Evolutionary conservation across 2,888 invertebrate genomes (phyloP).

Genomic region (Ophioninae sp.): DNA sequence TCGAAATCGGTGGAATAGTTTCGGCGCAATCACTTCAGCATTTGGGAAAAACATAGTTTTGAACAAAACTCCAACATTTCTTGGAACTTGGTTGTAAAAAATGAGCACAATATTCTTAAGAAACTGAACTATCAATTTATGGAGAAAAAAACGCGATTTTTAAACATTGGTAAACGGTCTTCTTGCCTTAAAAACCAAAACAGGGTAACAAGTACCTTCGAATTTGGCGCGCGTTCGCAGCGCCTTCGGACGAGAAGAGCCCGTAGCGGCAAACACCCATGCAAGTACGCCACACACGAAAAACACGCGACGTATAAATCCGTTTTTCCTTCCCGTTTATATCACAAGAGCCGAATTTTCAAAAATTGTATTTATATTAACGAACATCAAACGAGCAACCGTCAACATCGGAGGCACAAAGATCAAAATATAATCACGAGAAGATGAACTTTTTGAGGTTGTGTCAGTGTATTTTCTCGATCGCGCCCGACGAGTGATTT

Average conservation of each 20-base stretch:
- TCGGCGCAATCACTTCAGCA: too few species aligned
- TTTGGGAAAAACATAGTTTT: too few species aligned
- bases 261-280: not conserved
- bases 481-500: slow-evolving; percentile 22
- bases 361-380: not conserved
- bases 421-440: not conserved
- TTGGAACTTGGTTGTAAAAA: too few species aligned
- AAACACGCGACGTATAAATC: not conserved
- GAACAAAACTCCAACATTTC: not conserved
- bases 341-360: not conserved
- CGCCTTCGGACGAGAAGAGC: not conserved
- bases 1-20: too few species aligned
- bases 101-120: too few species aligned
- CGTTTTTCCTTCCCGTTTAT: not conserved
- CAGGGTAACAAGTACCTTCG: slow-evolving; percentile 20
- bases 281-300: slow-evolving; percentile 12
- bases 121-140: too few species aligned
- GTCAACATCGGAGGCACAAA: not conserved
- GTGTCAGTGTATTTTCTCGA: not conserved
- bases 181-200: too few species aligned
- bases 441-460: not conserved
- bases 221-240: slow-evolving; percentile 45
- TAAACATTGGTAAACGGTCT: too few species aligned
- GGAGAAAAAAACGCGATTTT: too few species aligned
- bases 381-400: not conserved